These are phyloP conservation scores for Rhineura floridana DNA, from an alignment of 2,113 vertebrate genomes.

Conservation along the genomic window DNA sequence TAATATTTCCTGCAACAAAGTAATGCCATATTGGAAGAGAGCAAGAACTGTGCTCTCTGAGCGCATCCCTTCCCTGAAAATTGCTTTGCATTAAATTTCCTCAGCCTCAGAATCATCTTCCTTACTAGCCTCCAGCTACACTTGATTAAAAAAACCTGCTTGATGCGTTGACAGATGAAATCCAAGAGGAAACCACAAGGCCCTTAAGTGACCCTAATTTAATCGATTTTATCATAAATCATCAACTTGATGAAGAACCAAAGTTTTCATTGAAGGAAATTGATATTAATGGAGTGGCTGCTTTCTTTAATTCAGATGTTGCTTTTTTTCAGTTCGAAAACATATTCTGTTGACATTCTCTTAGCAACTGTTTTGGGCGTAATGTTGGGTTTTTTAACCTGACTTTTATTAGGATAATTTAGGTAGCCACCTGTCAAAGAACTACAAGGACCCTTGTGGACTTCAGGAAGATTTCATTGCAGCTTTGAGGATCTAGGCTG, in stretches of 20 bases:
- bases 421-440: not conserved
- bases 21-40: slow-evolving; percentile 51
- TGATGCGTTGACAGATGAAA: slow-evolving; percentile 79
- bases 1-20: slow-evolving; percentile 71
- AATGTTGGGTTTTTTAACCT: not conserved
- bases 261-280: slow-evolving; percentile 83
- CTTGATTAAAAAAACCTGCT: slow-evolving; percentile 65
- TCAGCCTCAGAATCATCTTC: slow-evolving; percentile 76
- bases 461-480: not conserved
- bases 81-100: slow-evolving; percentile 81
- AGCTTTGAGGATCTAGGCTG: not conserved
- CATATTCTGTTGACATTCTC: not conserved
- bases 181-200: slow-evolving; percentile 82
- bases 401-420: not conserved
- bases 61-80: slow-evolving; percentile 59
- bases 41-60: slow-evolving; percentile 21
- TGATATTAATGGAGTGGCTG: slow-evolving; percentile 81
- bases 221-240: slow-evolving; percentile 96
- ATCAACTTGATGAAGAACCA: slow-evolving; percentile 87
- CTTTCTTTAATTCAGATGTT: slow-evolving; percentile 66
- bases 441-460: not conserved
- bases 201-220: slow-evolving; percentile 81
- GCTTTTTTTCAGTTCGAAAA: not conserved
- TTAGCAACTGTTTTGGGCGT: not conserved
- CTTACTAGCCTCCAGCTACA: slow-evolving; percentile 79